These are phyloP conservation scores for Globodera rostochiensis DNA, from an alignment of 1,140 invertebrate genomes.

Conservation along the genomic window DNA sequence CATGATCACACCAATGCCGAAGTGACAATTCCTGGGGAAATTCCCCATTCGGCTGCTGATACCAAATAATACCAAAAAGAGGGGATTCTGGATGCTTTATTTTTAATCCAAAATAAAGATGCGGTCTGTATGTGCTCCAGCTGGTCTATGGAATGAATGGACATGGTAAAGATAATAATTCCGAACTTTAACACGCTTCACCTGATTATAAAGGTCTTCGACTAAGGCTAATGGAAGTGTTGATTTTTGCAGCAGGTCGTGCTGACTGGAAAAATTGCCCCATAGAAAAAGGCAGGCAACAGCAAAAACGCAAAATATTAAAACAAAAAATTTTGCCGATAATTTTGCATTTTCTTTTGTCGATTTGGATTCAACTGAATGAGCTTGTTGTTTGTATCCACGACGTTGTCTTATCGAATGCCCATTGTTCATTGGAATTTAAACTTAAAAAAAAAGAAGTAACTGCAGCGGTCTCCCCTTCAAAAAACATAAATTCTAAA, in stretches of 20 bases:
- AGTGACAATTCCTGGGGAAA: conserved; percentile 59
- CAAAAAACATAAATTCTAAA: too few species aligned
- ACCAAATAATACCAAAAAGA: conserved; percentile 95
- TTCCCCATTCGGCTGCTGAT: conserved; percentile 75
- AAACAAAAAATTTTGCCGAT: background rate
- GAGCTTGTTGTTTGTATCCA: background rate
- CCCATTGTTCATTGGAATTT: background rate
- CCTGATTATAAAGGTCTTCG: conserved; percentile 28
- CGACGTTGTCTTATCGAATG: conserved; percentile 2
- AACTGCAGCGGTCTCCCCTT: too few species aligned
- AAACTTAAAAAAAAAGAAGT: too few species aligned
- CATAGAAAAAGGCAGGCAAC: background rate
- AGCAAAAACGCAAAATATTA: background rate
- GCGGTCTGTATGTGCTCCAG: conserved; percentile 89
- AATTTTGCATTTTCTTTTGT: background rate
- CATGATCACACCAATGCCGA: conserved; percentile 86
- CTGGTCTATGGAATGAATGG: conserved; percentile 31
- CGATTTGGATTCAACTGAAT: background rate
- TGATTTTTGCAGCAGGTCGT: conserved; percentile 18
- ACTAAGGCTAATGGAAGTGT: conserved; percentile 10
- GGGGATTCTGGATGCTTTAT: conserved; percentile 83
- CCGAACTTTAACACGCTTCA: background rate
- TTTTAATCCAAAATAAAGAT: conserved; percentile 79
- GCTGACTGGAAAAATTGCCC: background rate
- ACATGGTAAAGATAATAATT: background rate